Evolutionary conservation across 2,113 vertebrate genomes (phyloP).

Genomic region (Lichenostomus cassidix): DNA sequence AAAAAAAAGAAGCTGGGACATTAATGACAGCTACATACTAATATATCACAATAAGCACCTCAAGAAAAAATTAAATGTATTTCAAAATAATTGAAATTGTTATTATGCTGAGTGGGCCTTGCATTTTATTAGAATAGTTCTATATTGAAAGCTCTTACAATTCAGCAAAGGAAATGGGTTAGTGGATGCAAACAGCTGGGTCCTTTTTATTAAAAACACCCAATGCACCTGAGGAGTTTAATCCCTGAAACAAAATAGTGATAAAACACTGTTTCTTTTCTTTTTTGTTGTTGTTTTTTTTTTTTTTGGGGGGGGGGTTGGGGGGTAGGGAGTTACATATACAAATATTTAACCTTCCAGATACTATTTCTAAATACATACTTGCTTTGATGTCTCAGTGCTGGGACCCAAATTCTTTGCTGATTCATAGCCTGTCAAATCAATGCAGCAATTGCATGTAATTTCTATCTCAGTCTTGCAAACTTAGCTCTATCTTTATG

Average conservation of each 20-base stretch:
- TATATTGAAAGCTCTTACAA: not conserved
- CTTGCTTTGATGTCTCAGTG: conserved; percentile 8
- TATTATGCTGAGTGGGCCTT: not conserved
- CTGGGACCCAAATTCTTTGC: conserved; percentile 18
- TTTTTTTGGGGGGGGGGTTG: not conserved
- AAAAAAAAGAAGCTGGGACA: not conserved
- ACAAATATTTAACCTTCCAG: not conserved
- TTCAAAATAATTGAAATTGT: not conserved
- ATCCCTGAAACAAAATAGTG: not conserved
- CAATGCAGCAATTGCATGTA: not conserved
- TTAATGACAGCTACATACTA: not conserved
- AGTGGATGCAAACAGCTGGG: not conserved
- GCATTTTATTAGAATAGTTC: not conserved
- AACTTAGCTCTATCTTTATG: not conserved
- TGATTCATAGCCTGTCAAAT: conserved; percentile 38
- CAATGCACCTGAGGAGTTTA: not conserved
- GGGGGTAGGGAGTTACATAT: not conserved
- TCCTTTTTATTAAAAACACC: not conserved
- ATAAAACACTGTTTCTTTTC: not conserved
- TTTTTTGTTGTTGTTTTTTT: not conserved
- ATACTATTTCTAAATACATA: not conserved
- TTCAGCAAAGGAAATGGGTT: not conserved
- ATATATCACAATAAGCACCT: not conserved
- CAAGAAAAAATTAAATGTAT: not conserved
- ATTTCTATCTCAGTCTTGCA: not conserved